Evolutionary conservation across 2,797 vertebrate species (phyloP), one percentile per base, ranked within the genome.

Genomic region (Lindbergichthys nudifrons): DNA sequence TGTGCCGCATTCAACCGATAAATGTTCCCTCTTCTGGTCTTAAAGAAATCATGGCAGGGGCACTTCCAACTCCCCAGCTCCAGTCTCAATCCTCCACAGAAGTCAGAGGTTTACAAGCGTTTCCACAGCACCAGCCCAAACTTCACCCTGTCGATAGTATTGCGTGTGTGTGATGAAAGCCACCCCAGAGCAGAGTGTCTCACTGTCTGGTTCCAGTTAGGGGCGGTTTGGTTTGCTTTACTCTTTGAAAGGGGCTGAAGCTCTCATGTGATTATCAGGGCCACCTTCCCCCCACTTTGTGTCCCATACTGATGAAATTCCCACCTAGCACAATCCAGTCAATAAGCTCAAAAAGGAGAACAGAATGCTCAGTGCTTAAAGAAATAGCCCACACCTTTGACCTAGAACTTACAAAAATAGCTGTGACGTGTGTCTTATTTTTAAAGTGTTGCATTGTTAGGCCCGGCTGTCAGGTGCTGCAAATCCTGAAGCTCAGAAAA

Each of bases 81-180:
- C 58, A 19, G 60, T 69, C 65, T 69, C 19, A 12, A 52, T 77
- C 36, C 21, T 70, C 30, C 16, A 42, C 72, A 77, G 59, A 57
- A 51, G 56, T 75, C 63, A 71, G 50, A 67, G 75, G 65, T 92
- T 90, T 92, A 83, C 70, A 59, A 39, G 59, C 61, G 84, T 93
- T 91, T 89, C 90, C 88, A 90, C 77, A 72, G 83, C 84, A 75
- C 73, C 81, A 15, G 74, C 68, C 85, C 75, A 91, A 91, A 92
- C 84, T 83, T 83, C 78, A 79, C 75, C 65, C 68, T n/a, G 46
- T 53, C 18, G 81, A 84, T 85, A 90, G 66, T 79, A 65, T 86
- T 75, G 61, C 57, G 14, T 86, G 78, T 83, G 32, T 36, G 87
- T 75, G 81, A 88, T 86, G 74, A 84, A 75, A 82, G 68, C 48